A percentile compares a stretch with the other conserved stretches of the same genome.
phyloP scores from a whole-genome alignment of 2,797 vertebrate species.

The Centropyge bicolor region DNA sequence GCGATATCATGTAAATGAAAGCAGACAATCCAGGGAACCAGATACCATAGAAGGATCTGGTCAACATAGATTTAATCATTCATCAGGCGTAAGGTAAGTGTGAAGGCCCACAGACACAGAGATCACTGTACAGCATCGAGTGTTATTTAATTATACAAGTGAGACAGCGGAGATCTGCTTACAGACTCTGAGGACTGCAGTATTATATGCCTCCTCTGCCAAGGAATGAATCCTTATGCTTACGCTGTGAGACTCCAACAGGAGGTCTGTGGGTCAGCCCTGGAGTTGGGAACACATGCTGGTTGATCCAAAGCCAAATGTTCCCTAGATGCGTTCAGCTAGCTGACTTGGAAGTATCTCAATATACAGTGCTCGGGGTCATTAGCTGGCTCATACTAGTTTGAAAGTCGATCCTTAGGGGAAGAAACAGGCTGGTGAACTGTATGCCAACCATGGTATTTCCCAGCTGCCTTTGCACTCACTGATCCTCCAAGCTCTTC shows the following conservation, averaged over 20 bases:
- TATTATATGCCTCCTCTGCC: conserved; percentile 31
- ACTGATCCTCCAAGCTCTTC: not conserved
- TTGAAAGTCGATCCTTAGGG: conserved; percentile 5
- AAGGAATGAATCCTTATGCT: conserved; percentile 21
- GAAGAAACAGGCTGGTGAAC: not conserved
- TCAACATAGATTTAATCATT: conserved; percentile 37
- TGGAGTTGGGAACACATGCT: conserved; percentile 25
- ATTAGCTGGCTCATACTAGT: conserved; percentile 13
- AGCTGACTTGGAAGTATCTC: conserved; percentile 17
- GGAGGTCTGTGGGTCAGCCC: conserved; percentile 8
- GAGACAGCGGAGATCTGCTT: conserved; percentile 49
- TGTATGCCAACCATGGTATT: not conserved
- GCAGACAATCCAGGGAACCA: conserved; percentile 25
- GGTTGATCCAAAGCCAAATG: conserved; percentile 39
- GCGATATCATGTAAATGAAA: conserved; percentile 9
- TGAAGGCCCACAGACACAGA: conserved; percentile 54
- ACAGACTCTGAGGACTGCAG: conserved; percentile 31
- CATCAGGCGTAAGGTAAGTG: conserved; percentile 47
- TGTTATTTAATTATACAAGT: conserved; percentile 62
- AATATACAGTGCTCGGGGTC: conserved; percentile 1
- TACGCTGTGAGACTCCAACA: conserved; percentile 11
- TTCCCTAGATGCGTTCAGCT: conserved; percentile 15
- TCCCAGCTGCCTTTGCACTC: not conserved
- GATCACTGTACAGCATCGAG: conserved; percentile 44
- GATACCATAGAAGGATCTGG: conserved; percentile 41